Evolutionary conservation across 2,888 invertebrate species (phyloP).

Genomic region (Eilema sororculum): DNA sequence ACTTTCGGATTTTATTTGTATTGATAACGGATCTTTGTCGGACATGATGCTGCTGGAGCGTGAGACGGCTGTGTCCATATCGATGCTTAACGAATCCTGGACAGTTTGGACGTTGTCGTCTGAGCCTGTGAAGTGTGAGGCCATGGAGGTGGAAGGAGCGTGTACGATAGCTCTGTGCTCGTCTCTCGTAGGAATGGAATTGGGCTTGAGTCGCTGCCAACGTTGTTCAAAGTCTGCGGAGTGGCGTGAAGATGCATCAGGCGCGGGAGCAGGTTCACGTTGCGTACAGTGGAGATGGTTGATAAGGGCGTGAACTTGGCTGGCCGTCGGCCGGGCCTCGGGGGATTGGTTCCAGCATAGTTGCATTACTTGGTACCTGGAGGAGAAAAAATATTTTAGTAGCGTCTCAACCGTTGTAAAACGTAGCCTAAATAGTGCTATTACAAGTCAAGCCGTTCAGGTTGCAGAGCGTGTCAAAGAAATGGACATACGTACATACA

Average conservation of each 20-base stretch:
- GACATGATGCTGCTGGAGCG: constrained; percentile 81
- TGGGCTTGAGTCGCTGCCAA: constrained; percentile 91
- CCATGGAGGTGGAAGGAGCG: constrained; percentile 73
- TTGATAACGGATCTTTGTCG: constrained; percentile 74
- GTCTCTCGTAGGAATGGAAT: constrained; percentile 87
- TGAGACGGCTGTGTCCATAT: constrained; percentile 75
- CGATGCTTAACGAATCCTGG: constrained; percentile 71
- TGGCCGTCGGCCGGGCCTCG: constrained; percentile 66
- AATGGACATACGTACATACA: no score
- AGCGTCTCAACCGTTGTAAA: no score
- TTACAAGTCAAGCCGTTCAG: no score
- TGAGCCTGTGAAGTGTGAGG: constrained; percentile 71
- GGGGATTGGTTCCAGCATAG: constrained; percentile 88
- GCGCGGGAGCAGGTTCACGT: constrained; percentile 35
- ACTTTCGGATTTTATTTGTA: constrained; percentile 84
- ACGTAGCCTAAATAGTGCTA: no score
- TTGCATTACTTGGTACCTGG: constrained; percentile 91
- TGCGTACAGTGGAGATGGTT: constrained; percentile 76
- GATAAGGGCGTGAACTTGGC: constrained; percentile 79
- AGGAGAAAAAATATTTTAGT: neutral
- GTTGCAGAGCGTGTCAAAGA: no score
- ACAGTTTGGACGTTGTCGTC: constrained; percentile 69
- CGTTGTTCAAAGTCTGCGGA: constrained; percentile 90
- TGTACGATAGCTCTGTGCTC: constrained; percentile 83
- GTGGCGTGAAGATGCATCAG: constrained; percentile 45